These are phyloP conservation scores for Caranx ignobilis DNA, from an alignment of 2,113 vertebrate genomes.

Conservation along the genomic window DNA sequence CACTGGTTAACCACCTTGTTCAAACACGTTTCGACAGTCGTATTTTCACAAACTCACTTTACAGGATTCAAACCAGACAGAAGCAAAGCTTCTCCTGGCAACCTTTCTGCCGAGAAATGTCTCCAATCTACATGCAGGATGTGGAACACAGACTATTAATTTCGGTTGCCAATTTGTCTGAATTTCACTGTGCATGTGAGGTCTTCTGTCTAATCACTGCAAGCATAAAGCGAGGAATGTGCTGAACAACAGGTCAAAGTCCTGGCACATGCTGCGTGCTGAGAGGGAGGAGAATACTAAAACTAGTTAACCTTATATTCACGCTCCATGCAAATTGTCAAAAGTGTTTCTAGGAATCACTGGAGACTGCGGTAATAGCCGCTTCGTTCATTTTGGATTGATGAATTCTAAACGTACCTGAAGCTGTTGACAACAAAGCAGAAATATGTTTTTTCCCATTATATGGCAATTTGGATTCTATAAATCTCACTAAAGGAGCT, in stretches of 20 bases:
- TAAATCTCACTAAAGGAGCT: background rate
- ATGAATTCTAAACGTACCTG: background rate
- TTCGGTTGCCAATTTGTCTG: slow-evolving; percentile 40
- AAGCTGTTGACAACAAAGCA: background rate
- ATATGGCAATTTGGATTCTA: background rate
- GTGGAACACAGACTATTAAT: slow-evolving; percentile 44
- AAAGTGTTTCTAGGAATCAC: background rate
- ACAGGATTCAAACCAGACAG: slow-evolving; percentile 17
- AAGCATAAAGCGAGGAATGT: slow-evolving; percentile 22
- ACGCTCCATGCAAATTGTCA: background rate
- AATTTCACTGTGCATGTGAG: slow-evolving; percentile 28
- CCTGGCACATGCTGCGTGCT: background rate
- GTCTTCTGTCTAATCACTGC: slow-evolving; percentile 26
- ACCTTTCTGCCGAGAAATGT: slow-evolving; percentile 8
- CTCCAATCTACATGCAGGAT: slow-evolving; percentile 26
- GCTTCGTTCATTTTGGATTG: background rate
- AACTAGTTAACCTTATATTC: background rate
- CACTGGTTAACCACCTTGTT: slow-evolving; percentile 19
- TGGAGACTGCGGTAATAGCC: background rate
- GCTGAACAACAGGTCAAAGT: slow-evolving; percentile 39
- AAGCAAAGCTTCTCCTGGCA: slow-evolving; percentile 5
- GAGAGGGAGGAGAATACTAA: slow-evolving; percentile 16
- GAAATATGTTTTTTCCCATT: background rate
- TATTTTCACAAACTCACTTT: slow-evolving; percentile 2
- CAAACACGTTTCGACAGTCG: slow-evolving; percentile 17